Evolutionary conservation across 2,113 vertebrate genomes (phyloP), one percentile per base, ranked within the genome.

Genomic region (Triplophysa siluroides): DNA sequence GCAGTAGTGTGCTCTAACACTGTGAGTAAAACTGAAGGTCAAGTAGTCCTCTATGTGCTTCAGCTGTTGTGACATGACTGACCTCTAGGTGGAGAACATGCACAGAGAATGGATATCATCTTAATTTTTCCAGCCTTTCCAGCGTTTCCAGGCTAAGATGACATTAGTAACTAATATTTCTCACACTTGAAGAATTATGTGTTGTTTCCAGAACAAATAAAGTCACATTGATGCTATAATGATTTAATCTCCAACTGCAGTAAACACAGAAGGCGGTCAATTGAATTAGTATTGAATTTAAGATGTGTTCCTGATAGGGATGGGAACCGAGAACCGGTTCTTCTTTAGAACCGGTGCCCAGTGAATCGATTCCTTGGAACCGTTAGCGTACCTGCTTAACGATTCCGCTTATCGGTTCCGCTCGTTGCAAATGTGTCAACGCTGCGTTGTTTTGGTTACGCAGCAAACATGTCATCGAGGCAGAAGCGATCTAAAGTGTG

Each of bases 281-380:
- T 83, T 84, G 83, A 79, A 86, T 82, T 62, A 56, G 84, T 29
- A 83, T 83, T 82, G 85, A 88, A 90, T 91, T 87, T 85, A 85
- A 88, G 88, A 66, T 85, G 56, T 81, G 43, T 71, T 45, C n/a
- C 64, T n/a, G n/a, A n/a, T n/a, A n/a, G n/a, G n/a, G n/a, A n/a
- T n/a, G n/a, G n/a, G n/a, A n/a, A n/a, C n/a, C n/a, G n/a, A n/a
- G n/a, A n/a, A n/a, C n/a, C n/a, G n/a, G n/a, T n/a, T n/a, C n/a
- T n/a, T n/a, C n/a, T n/a, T n/a, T n/a, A n/a, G n/a, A n/a, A n/a
- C n/a, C n/a, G n/a, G n/a, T n/a, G n/a, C n/a, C n/a, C n/a, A n/a
- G n/a, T n/a, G n/a, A n/a, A n/a, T n/a, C n/a, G n/a, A n/a, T n/a
- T n/a, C n/a, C n/a, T n/a, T n/a, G n/a, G n/a, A n/a, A n/a, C n/a